Percentiles rank a stretch among this genome's conserved stretches.
Evolutionary conservation across 64 coral and sea anemone species (phyloP).

Genomic region (Stylophora pistillata): DNA sequence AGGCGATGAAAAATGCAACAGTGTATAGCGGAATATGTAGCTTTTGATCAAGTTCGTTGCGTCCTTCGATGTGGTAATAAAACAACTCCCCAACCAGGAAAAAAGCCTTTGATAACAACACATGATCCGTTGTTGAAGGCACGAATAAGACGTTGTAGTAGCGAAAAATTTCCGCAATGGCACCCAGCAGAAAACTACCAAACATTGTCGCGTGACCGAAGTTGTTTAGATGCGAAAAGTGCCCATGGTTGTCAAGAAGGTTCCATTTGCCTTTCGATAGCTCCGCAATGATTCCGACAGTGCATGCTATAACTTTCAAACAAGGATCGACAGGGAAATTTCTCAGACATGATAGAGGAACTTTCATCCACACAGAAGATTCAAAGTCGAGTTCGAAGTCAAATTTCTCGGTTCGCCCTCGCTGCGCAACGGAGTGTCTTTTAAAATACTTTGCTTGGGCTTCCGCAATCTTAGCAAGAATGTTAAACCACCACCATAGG

Average conservation of each 20-base stretch:
- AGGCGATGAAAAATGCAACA: conserved; percentile 44
- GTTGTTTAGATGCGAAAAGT: conserved; percentile 59
- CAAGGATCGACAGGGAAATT: conserved; percentile 48
- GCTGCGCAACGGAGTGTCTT: background rate
- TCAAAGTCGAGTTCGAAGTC: background rate
- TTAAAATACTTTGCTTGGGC: background rate
- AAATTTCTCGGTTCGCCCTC: background rate
- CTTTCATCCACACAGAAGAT: conserved; percentile 35
- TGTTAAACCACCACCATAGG: conserved; percentile 66
- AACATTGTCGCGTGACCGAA: conserved; percentile 76
- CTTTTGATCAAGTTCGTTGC: conserved; percentile 35
- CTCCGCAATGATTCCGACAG: conserved; percentile 63
- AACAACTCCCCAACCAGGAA: conserved; percentile 53
- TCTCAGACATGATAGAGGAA: conserved; percentile 20
- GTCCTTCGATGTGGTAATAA: conserved; percentile 55
- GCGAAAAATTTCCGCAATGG: conserved; percentile 51
- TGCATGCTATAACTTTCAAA: conserved; percentile 17
- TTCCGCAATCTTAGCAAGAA: background rate
- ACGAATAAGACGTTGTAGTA: conserved; percentile 22
- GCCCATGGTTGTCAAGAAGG: conserved; percentile 15
- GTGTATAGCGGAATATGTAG: conserved; percentile 41
- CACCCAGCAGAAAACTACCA: conserved; percentile 46
- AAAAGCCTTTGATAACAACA: conserved; percentile 15
- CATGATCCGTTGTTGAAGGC: conserved; percentile 42
- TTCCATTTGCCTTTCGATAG: conserved; percentile 38